These are phyloP conservation scores for Drosophila merina DNA, from an alignment of 2,888 invertebrate species.

Conservation along the genomic window DNA sequence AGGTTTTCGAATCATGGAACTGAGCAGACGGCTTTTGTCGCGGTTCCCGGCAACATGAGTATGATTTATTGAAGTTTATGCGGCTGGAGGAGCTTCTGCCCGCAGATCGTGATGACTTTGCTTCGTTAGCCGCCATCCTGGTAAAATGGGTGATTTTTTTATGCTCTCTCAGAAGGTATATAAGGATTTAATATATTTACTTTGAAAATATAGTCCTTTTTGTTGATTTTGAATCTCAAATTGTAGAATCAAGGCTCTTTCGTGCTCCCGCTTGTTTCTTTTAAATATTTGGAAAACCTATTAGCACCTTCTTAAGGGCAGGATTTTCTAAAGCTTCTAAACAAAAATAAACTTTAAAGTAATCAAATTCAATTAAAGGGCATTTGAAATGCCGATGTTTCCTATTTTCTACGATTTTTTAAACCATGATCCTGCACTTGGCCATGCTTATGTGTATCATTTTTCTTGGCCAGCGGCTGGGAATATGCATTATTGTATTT, in stretches of 20 bases:
- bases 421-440: constrained; percentile 22
- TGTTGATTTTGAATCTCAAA: not conserved
- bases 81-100: constrained; percentile 46
- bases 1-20: constrained; percentile 20
- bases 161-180: not conserved
- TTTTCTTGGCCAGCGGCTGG: constrained; percentile 69
- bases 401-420: not conserved
- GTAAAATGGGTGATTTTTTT: not conserved
- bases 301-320: too few relatives aligned
- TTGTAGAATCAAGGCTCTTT: not conserved
- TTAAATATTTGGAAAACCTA: too few relatives aligned
- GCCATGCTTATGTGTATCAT: constrained; percentile 59
- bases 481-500: constrained; percentile 68
- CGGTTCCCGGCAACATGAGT: constrained; percentile 75
- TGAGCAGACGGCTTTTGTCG: constrained; percentile 41
- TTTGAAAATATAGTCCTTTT: not conserved
- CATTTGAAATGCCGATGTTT: not conserved
- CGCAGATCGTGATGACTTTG: constrained; percentile 41
- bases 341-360: not conserved
- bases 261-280: too few relatives aligned
- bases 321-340: not conserved
- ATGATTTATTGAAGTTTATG: constrained; percentile 77
- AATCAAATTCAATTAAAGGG: not conserved
- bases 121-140: constrained; percentile 39
- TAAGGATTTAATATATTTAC: not conserved